These are phyloP conservation scores for Bradypodion pumilum DNA, from an alignment of 2,797 vertebrate genomes.

Conservation along the genomic window DNA sequence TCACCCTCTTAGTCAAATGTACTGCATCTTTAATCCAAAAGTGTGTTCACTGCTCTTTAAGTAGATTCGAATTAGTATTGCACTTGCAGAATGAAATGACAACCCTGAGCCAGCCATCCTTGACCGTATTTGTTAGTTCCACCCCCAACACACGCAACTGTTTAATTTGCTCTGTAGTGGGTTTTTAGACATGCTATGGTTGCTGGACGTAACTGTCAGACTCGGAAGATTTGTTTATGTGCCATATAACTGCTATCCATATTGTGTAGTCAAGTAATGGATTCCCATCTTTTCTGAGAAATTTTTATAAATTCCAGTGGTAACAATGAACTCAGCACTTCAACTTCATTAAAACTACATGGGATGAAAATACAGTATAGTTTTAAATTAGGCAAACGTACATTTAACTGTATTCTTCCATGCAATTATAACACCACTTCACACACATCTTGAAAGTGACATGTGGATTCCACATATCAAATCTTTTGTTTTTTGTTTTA, in stretches of 20 bases:
- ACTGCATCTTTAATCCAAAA: neutral
- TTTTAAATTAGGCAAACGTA: neutral
- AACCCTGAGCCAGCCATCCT: neutral
- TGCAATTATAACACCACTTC: neutral
- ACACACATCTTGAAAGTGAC: neutral
- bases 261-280: neutral
- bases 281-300: neutral
- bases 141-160: neutral
- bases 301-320: fast-evolving
- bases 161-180: neutral
- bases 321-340: fast-evolving
- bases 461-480: neutral
- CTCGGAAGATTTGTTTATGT: neutral
- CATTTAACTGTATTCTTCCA: fast-evolving
- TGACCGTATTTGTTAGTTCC: conserved; percentile 3
- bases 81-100: neutral
- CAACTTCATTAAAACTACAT: neutral
- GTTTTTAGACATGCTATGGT: neutral
- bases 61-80: neutral
- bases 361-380: neutral
- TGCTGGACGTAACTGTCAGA: fast-evolving
- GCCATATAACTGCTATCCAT: neutral
- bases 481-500: fast-evolving
- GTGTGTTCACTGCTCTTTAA: conserved; percentile 14
- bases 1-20: neutral